Conservation (phyloP, 2,113 vertebrate genomes). For the Erythrocebus patas region DNA sequence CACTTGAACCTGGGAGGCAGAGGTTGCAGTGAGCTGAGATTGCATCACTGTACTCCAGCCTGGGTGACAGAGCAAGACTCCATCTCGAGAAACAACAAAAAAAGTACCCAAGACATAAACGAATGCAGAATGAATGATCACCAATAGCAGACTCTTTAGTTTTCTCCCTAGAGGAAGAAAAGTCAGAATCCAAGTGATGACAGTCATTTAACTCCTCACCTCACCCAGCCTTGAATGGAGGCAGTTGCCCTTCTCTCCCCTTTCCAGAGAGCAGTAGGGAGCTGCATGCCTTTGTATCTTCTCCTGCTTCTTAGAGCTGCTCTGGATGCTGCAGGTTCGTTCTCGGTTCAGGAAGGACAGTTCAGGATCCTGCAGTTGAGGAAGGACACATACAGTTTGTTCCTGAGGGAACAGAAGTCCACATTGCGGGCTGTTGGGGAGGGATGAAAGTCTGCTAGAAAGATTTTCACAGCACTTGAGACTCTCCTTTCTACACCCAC, state of each 20-base stretch:
- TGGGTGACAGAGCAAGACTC: no score
- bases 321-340: not conserved
- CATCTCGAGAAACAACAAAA: no score
- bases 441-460: no score
- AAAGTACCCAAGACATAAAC: not conserved
- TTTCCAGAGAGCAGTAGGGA: not conserved
- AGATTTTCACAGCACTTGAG: not conserved
- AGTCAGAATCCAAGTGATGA: not conserved
- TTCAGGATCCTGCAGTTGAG: not conserved
- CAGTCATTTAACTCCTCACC: not conserved
- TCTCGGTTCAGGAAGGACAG: no score
- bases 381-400: not conserved
- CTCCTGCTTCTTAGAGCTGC: not conserved
- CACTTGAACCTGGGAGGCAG: no score
- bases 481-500: not conserved
- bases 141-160: not conserved
- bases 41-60: no score
- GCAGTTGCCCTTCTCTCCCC: not conserved
- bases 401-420: not conserved
- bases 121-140: not conserved
- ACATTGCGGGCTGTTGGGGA: not conserved
- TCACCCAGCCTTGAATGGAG: not conserved
- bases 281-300: accelerated
- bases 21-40: no score
- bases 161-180: not conserved